Percentiles rank a stretch among this genome's conserved stretches.
phyloP scores from a whole-genome alignment of 2,113 vertebrate species.

The Hydrochoerus hydrochaeris region DNA sequence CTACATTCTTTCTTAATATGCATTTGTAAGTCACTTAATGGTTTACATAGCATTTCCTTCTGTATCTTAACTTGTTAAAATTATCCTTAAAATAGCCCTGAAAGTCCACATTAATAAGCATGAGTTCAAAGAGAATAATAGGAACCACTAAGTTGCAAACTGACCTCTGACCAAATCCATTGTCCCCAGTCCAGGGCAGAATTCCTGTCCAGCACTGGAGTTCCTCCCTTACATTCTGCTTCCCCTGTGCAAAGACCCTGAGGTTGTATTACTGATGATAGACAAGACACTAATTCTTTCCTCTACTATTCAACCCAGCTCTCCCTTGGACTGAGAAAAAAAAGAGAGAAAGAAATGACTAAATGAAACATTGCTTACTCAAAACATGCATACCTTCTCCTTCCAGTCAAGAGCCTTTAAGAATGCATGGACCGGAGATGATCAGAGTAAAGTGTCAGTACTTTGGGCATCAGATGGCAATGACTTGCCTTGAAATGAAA shows the following conservation, averaged over 20 bases:
- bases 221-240: neutral
- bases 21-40: neutral
- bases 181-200: neutral
- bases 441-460: neutral
- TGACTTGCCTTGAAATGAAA: conserved; percentile 10
- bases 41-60: neutral
- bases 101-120: neutral
- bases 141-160: neutral
- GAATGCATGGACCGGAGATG: neutral
- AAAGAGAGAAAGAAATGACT: neutral
- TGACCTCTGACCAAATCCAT: neutral
- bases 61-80: neutral
- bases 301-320: neutral
- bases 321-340: neutral
- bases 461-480: neutral
- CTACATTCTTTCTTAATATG: neutral
- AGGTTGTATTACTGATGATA: neutral
- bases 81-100: neutral
- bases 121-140: neutral
- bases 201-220: neutral
- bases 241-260: neutral
- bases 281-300: neutral
- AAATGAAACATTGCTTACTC: neutral
- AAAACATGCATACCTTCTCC: neutral
- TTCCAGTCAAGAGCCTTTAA: neutral